A percentile compares a stretch with the other conserved stretches of the same genome.
phyloP scores from a whole-genome alignment of 2,888 invertebrate genomes.

The Plebejus melissa region DNA sequence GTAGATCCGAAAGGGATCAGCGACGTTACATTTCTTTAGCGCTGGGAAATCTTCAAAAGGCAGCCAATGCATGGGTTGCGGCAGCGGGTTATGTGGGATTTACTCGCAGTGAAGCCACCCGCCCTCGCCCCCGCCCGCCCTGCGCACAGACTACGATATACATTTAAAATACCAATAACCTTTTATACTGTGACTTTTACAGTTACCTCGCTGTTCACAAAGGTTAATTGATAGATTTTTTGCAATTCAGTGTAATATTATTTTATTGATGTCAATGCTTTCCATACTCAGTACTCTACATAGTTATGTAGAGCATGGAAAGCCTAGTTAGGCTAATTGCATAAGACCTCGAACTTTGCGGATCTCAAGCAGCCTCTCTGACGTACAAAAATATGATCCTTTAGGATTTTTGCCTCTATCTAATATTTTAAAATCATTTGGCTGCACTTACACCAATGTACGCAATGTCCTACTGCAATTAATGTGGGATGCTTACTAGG shows the following conservation, averaged over 20 bases:
- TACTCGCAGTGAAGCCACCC: not conserved
- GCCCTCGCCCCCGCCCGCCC: not conserved
- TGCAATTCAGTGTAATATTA: not conserved
- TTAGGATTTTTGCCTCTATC: no score
- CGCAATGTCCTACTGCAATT: no score
- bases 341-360: no score
- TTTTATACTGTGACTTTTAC: not conserved
- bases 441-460: no score
- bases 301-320: no score
- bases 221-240: not conserved
- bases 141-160: not conserved
- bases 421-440: no score
- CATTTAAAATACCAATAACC: slow-evolving; percentile 16
- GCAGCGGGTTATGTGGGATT: slow-evolving; percentile 12
- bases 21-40: slow-evolving; percentile 18
- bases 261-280: not conserved
- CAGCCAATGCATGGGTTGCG: slow-evolving; percentile 17
- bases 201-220: not conserved
- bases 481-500: no score
- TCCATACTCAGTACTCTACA: no score
- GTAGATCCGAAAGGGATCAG: slow-evolving; percentile 17
- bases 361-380: no score
- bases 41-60: slow-evolving; percentile 18
- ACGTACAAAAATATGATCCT: no score
- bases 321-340: no score